These are phyloP conservation scores for Laticauda colubrina DNA, from an alignment of 2,113 vertebrate genomes.

Conservation along the genomic window DNA sequence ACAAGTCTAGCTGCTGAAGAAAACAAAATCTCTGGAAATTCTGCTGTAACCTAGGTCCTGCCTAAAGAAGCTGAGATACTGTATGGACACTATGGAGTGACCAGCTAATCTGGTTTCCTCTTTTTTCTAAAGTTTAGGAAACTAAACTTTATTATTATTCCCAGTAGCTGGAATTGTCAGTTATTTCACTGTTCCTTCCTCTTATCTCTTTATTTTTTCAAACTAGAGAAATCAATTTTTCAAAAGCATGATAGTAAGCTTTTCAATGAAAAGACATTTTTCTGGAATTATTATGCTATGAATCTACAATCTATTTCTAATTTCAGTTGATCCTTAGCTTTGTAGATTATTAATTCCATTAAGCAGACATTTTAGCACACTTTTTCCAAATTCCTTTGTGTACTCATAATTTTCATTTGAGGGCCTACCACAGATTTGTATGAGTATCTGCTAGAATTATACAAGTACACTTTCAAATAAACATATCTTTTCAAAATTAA, in stretches of 20 bases:
- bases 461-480: background rate
- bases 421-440: background rate
- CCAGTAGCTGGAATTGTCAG: background rate
- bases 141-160: background rate
- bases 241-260: background rate
- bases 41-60: background rate
- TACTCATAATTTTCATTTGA: slow-evolving; percentile 11
- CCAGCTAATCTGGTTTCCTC: background rate
- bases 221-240: too few relatives aligned
- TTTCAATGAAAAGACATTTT: fast-evolving
- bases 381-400: background rate
- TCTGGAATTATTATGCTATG: background rate
- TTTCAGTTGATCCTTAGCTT: background rate
- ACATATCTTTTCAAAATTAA: background rate
- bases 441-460: background rate
- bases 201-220: background rate
- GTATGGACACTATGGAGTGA: background rate
- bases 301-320: slow-evolving; percentile 8
- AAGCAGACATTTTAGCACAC: fast-evolving
- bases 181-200: background rate
- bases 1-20: background rate
- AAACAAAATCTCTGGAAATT: background rate
- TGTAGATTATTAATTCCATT: slow-evolving; percentile 21
- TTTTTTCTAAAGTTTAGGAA: background rate
- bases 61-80: background rate